These are phyloP conservation scores for Gryllus longicercus DNA, from an alignment of 2,888 invertebrate species.

Conservation along the genomic window DNA sequence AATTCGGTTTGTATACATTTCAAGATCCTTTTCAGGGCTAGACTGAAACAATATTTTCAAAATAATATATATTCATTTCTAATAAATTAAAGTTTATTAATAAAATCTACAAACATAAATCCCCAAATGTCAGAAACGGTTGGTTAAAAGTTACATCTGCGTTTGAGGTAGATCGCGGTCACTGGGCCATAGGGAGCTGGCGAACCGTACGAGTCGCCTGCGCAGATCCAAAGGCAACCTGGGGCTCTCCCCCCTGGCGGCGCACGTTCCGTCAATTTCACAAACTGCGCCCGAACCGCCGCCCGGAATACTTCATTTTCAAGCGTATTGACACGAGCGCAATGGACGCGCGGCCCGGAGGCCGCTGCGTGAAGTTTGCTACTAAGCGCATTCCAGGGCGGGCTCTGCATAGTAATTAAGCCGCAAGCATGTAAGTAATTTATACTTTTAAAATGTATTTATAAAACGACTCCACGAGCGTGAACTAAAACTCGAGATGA, in stretches of 20 bases:
- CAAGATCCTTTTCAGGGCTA: too few relatives aligned
- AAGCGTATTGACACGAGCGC: neutral
- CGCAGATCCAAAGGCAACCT: too few relatives aligned
- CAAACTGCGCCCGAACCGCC: too few relatives aligned
- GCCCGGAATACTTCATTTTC: neutral
- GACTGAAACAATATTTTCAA: neutral
- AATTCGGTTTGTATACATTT: too few relatives aligned
- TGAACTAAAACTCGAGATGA: slow-evolving; percentile 17
- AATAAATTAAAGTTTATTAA: neutral
- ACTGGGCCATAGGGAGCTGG: too few relatives aligned
- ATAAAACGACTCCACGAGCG: slow-evolving; percentile 17
- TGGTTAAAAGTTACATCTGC: too few relatives aligned
- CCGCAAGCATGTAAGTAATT: slow-evolving; percentile 10
- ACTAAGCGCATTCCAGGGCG: neutral
- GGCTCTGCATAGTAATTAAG: neutral
- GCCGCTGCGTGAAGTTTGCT: neutral
- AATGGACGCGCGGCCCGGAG: neutral
- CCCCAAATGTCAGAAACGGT: too few relatives aligned
- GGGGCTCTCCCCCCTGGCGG: too few relatives aligned
- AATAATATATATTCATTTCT: neutral
- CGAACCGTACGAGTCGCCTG: too few relatives aligned
- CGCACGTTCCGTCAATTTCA: too few relatives aligned
- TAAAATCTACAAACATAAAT: neutral
- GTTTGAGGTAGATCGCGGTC: too few relatives aligned
- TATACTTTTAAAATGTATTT: slow-evolving; percentile 17